These are phyloP conservation scores for Herminia tarsipennalis DNA, from an alignment of 2,888 invertebrate species.

Conservation along the genomic window DNA sequence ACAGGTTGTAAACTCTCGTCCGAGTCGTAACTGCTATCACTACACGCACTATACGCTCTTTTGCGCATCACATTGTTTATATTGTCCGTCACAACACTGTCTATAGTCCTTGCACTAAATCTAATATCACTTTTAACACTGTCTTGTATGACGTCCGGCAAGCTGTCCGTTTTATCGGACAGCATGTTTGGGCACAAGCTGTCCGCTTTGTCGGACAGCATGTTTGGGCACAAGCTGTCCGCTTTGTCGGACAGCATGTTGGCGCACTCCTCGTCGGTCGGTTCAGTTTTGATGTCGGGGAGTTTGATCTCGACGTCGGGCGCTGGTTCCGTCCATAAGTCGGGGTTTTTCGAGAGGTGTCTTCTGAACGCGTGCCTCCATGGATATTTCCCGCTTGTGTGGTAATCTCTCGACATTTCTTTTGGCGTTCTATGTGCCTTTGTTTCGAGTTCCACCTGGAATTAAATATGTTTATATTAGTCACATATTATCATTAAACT, in stretches of 20 bases:
- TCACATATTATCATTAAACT: no score
- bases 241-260: conserved; percentile 21
- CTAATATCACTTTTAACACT: conserved; percentile 72
- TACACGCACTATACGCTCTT: conserved; percentile 67
- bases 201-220: no score
- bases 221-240: no score
- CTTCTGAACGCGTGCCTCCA: conserved; percentile 75
- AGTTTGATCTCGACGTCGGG: conserved; percentile 16
- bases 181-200: no score
- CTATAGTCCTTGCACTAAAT: conserved; percentile 63
- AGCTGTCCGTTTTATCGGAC: conserved; percentile 23
- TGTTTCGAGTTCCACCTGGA: conserved; percentile 71
- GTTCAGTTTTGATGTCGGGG: conserved; percentile 39
- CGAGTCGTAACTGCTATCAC: conserved; percentile 72
- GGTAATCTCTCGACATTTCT: conserved; percentile 73
- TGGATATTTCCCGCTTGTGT: conserved; percentile 72
- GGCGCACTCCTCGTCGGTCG: conserved; percentile 24
- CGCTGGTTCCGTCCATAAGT: conserved; percentile 56
- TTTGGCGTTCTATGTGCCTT: conserved; percentile 72
- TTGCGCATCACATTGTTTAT: conserved; percentile 60
- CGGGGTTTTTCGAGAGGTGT: conserved; percentile 64
- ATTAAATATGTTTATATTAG: conserved; percentile 1
- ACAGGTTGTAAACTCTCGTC: conserved; percentile 75
- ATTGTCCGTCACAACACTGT: conserved; percentile 58
- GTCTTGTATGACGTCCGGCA: conserved; percentile 45